Evolutionary conservation across 2,888 invertebrate species (phyloP).

Genomic region (Pharmacophagus antenor): DNA sequence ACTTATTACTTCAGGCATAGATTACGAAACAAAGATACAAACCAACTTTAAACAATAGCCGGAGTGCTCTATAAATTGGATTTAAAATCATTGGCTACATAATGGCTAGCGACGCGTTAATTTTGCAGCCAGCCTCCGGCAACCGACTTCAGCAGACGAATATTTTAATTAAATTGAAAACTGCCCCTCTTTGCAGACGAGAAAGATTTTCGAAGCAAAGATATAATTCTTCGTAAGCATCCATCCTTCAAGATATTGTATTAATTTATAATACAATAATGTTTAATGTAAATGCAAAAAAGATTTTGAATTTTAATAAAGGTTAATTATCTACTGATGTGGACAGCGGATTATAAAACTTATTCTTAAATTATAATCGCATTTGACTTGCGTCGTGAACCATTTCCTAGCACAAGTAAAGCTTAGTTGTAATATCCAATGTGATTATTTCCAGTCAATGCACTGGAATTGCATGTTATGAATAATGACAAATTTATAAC

Average conservation of each 20-base stretch:
- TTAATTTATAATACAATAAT: too few species aligned
- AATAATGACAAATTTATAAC: too few species aligned
- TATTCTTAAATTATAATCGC: too few species aligned
- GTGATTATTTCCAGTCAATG: too few species aligned
- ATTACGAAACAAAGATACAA: background rate
- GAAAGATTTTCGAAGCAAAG: background rate
- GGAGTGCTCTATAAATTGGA: slow-evolving; percentile 3
- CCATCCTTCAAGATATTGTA: background rate
- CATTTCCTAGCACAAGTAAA: too few species aligned
- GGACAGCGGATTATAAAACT: too few species aligned
- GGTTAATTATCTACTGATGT: too few species aligned
- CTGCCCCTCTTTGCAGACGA: background rate
- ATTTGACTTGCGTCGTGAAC: too few species aligned
- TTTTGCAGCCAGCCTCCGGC: slow-evolving; percentile 1
- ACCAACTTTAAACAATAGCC: background rate
- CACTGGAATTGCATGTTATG: too few species aligned
- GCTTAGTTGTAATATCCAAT: too few species aligned
- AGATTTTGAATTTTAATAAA: too few species aligned
- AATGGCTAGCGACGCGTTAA: slow-evolving; percentile 5
- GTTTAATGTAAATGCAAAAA: too few species aligned
- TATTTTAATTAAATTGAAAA: slow-evolving; percentile 9
- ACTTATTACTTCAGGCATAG: background rate
- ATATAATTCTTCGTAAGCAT: background rate
- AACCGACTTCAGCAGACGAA: background rate
- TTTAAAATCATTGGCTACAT: slow-evolving; percentile 7